Evolutionary conservation across 1,140 invertebrate genomes (phyloP), one percentile per base, ranked within the genome.

Genomic region (Trachymyrmex septentrionalis): DNA sequence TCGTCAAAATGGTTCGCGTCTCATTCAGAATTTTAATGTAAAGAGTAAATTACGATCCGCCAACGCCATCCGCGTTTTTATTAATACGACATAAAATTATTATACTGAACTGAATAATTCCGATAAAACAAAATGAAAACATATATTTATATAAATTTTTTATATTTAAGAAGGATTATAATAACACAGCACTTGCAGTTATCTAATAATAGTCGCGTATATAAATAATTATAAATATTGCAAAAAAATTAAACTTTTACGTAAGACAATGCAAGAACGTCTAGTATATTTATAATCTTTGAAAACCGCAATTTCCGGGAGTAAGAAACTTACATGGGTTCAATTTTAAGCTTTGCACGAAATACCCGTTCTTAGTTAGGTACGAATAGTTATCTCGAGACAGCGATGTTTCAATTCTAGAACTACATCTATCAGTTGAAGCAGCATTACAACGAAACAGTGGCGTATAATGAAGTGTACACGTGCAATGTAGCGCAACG

Each of bases 381-480:
- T 57, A 81, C 44, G 50, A 73, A 82, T 82, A 82, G 67, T 82
- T 82, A 82, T 82, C 57, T 55, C 67, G 14, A 57, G 34, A 48
- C 16, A 30, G 66, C 53, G 57, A 59, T 44, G 38, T 72, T 72
- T 53, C 38, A 55, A 82, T 82, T 82, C 53, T 44, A 19, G 21
- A 44, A 19, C 57, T 59, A 48, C 53, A 69, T 69, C 50, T 55
- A 69, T 53, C 30, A 73, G 27, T 27, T 72, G 53, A 72, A 30
- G 50, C 53, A n/a, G 80, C 53, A 82, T 82, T 82, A 82, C 80
- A 73, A 72, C 53, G 38, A 24, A 82, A 16, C 38, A 24, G 80
- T 59, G 34, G 66, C 67, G 53, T 72, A 72, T 82, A 82, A 81
- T 81, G 66, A 72, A 81, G 78, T 72, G 66, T 72, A 71, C 66